These are phyloP conservation scores for Gracilinanus agilis DNA, from an alignment of 2,113 vertebrate genomes.

Conservation along the genomic window DNA sequence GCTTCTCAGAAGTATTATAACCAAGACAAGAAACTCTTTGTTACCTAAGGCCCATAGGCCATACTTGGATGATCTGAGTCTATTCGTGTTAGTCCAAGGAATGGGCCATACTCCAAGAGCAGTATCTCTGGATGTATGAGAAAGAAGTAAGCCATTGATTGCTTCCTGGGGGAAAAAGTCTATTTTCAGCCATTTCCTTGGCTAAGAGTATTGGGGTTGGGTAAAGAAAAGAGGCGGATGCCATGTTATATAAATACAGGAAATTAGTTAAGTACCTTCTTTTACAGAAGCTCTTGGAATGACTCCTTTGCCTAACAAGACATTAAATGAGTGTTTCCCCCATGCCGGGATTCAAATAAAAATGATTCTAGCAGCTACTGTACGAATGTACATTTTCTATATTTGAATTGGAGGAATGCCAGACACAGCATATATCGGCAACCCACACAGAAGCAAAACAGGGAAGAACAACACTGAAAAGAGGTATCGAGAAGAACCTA, in stretches of 20 bases:
- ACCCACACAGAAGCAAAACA: not conserved
- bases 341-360: constrained; percentile 27
- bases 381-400: not conserved
- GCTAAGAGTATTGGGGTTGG: not conserved
- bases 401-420: constrained; percentile 31
- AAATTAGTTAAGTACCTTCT: constrained; percentile 20
- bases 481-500: not conserved
- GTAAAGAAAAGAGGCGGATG: not conserved
- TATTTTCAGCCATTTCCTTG: not conserved
- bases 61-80: not conserved
- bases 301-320: constrained; percentile 6
- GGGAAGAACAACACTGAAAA: not conserved
- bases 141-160: not conserved
- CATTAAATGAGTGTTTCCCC: not conserved
- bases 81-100: not conserved
- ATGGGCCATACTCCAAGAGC: not conserved
- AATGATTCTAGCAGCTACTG: not conserved
- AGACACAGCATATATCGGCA: not conserved
- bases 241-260: not conserved
- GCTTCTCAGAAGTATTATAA: not conserved
- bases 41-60: not conserved
- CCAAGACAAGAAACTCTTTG: not conserved
- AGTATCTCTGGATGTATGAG: not conserved
- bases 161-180: not conserved
- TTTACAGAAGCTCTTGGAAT: constrained; percentile 30